These are phyloP conservation scores for Bombus fervidus DNA, from an alignment of 1,140 invertebrate genomes.

Conservation along the genomic window DNA sequence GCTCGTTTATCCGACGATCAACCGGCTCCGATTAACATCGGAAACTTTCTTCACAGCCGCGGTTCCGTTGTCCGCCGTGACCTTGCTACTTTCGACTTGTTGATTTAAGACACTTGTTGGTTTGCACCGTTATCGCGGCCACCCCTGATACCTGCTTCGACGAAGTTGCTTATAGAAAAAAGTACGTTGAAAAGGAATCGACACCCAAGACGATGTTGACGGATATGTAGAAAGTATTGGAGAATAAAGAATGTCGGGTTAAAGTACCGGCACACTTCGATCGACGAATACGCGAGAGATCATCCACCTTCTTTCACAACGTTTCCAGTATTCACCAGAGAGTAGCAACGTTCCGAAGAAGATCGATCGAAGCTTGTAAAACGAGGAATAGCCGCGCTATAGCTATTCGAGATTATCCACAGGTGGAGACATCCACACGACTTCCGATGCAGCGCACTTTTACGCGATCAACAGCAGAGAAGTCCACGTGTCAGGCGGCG, in stretches of 20 bases:
- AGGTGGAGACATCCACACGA: slow-evolving; percentile 26
- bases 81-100: slow-evolving; percentile 65
- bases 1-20: slow-evolving; percentile 19
- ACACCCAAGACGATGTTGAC: background rate
- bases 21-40: slow-evolving; percentile 38
- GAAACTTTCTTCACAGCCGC: slow-evolving; percentile 36
- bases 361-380: background rate
- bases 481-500: slow-evolving; percentile 34
- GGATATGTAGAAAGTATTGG: background rate
- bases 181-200: background rate
- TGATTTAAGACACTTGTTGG: slow-evolving; percentile 72
- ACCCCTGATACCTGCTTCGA: slow-evolving; percentile 13
- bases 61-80: slow-evolving; percentile 30
- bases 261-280: background rate
- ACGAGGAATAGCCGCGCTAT: too few species aligned
- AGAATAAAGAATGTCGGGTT: background rate
- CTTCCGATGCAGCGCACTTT: background rate
- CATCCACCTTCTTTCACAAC: background rate
- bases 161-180: background rate
- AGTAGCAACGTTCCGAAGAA: background rate
- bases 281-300: background rate
- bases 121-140: slow-evolving; percentile 51
- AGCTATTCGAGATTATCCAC: slow-evolving; percentile 45
- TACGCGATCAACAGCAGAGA: background rate
- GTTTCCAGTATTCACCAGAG: background rate